Base-by-base conservation (phyloP, 2,888 invertebrate genomes). In the Mesorhabditis sp. region DNA sequence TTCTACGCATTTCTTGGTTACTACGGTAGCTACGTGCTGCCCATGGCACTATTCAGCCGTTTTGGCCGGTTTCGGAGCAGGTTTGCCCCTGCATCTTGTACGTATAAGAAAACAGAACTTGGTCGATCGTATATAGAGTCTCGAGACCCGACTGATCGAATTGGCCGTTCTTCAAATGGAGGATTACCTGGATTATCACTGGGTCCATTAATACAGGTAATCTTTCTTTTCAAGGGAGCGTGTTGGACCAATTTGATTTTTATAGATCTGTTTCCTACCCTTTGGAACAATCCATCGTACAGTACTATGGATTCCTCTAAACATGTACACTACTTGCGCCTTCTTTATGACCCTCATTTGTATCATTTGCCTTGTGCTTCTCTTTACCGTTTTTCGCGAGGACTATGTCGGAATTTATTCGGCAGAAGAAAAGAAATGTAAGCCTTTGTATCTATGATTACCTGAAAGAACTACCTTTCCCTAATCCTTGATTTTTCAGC, bases 161-260 rank as follows among this genome's bases (percentile, higher is more conserved):
- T 74, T 66, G 73, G 77, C 77, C 4, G 74, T 77, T 3, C 67
- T 77, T 72, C 74, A n/a, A 77, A 75, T 65, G 74, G 73, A 4
- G 76, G 77, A 6, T 75, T 42, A 75, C 77, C 6, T 6, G 79
- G 79, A 13, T 75, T 79, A 50, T 72, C 75, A 58, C 44, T 79
- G 3, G 79, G 79, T 4, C 79, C 79, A 7, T 75, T 71, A 43
- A 67, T 77, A 44, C 79, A 79, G 72, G 77, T 78, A n/a, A 28
- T 41, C 3, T 43, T 41, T 13, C 13, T 43, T 63, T 28, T 3
- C 28, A 62, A 42, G n/a, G 15, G 7, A 5, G 15, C 5, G 41
- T 41, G 62, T 4, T n/a, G 7, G 45, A 65, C 4, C 10, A 10
- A 7, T 64, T 65, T 28, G n/a, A n/a, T n/a, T 4, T 1, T 64